Evolutionary conservation across 2,797 vertebrate genomes (phyloP), one percentile per base, ranked within the genome.

Genomic region (Sebastes matsubarae): DNA sequence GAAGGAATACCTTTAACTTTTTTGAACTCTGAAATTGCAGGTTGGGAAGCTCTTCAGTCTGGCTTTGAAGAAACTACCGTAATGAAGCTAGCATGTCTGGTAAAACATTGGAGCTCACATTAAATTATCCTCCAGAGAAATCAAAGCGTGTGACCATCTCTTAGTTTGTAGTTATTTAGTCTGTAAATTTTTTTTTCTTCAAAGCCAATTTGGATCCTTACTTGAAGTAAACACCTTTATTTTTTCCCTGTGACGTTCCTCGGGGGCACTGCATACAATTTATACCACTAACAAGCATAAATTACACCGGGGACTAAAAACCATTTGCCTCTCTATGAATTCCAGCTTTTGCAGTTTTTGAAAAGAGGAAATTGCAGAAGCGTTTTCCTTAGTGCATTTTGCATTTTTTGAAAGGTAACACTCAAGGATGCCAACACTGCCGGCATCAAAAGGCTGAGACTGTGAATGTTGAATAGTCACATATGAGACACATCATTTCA

Each of bases 251-350:
- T 81, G 66, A 83, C 27, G 69, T 82, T 88, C 85, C 83, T 79
- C 2, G 6, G 84, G 84, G 89, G 72, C 73, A 68, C 71, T 57
- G 66, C 72, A 92, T 74, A 89, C 90, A 89, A 91, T 93, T 94
- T 87, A 86, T 80, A 85, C 73, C 73, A 79, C 89, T 94, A 94
- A 94, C 90, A 93, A 93, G 91, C 85, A 86, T 75, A 87, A 84
- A 91, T 91, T 92, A 88, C 86, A 88, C 81, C 42, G 27, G 86
- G 82, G 86, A 85, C 79, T 61, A 72, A 82, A 80, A 87, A 74
- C 65, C 68, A 71, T 81, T 86, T 85, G 67, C 52, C 76, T 88
- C 59, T 63, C 27, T 42, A 64, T 83, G 29, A 79, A 82, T 82
- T 83, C 58, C 59, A 79, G 68, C 83, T 82, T 84, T 91, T 75